Evolutionary conservation across 2,113 vertebrate species (phyloP), one percentile per base, ranked within the genome.

Genomic region (Rhinolophus ferrumequinum): DNA sequence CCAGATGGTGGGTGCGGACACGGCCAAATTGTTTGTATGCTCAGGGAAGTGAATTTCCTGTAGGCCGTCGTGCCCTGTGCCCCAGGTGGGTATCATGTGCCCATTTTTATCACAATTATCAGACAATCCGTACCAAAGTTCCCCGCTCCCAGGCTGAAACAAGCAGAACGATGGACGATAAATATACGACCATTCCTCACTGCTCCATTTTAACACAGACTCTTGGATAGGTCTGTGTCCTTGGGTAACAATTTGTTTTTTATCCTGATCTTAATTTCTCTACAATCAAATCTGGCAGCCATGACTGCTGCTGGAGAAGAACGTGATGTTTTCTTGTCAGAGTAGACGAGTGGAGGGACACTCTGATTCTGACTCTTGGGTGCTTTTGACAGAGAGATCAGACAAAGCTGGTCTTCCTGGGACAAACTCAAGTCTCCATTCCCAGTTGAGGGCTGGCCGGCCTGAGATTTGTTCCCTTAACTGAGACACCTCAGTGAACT

Each of bases 401-500:
- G 64, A 50, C 24, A 7, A 75, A 72, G 12, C 76, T 41, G 12
- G 21, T 16, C 75, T 54, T 94, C 73, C 41, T 16, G 28, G 22
- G 67, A n/a, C 33, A 77, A 69, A 21, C 2, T 28, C 62, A 72
- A 0, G 0, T 47, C 76, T 75, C 83, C 67, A 22, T 26, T 75
- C 50, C 26, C 69, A 35, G 75, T 12, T 50, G 80, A 91, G 66
- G n/a, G 58, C 87, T 62, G 83, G 44, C 0, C 0, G 14, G 41
- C 24, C 14, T 28, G 28, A 0, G 2, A 35, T 50, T 85, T n/a
- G 22, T 77, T 89, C 88, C 54, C 41, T 67, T 87, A 52, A 95
- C 86, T 64, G 90, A 95, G 91, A 5, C 93, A 81, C 91, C 95
- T 97, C 69, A n/a, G 75, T 94, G 94, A 94, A 97, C 90, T 96